Evolutionary conservation across 2,888 invertebrate species (phyloP).

Genomic region (Erebia ligea): DNA sequence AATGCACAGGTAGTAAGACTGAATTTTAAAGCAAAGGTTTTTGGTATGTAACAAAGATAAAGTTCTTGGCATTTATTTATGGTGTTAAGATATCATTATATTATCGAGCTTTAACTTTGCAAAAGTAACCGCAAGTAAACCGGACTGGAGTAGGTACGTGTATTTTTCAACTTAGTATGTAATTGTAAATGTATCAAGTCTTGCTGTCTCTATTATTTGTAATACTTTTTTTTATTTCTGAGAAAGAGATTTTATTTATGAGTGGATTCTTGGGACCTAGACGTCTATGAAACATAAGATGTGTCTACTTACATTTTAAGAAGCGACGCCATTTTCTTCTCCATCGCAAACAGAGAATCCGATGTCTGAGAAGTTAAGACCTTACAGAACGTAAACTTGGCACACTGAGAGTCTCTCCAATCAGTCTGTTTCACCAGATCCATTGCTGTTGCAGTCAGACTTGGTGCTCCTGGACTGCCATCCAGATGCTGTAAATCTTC

Average conservation of each 20-base stretch:
- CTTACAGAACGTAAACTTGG: slow-evolving; percentile 90
- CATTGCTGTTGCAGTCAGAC: slow-evolving; percentile 71
- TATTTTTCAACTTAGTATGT: neutral
- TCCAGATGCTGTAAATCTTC: slow-evolving; percentile 73
- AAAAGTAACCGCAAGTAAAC: neutral
- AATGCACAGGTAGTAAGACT: no score
- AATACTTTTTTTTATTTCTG: no score
- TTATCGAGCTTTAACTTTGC: neutral
- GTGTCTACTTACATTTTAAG: slow-evolving; percentile 86
- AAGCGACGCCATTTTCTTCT: slow-evolving; percentile 90
- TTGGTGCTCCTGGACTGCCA: slow-evolving; percentile 52
- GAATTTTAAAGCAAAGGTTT: no score
- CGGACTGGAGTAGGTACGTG: neutral
- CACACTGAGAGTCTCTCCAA: slow-evolving; percentile 90
- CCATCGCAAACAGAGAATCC: slow-evolving; percentile 89
- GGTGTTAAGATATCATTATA: neutral
- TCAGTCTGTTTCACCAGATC: slow-evolving; percentile 80
- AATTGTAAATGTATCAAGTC: no score
- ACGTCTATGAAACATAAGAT: neutral
- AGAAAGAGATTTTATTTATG: no score
- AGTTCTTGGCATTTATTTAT: neutral
- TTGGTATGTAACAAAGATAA: neutral
- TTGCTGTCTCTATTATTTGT: no score
- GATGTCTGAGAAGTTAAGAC: slow-evolving; percentile 87
- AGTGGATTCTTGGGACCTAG: no score